phyloP scores from a whole-genome alignment of 2,113 vertebrate genomes.

The Dryoscopus gambensis region DNA sequence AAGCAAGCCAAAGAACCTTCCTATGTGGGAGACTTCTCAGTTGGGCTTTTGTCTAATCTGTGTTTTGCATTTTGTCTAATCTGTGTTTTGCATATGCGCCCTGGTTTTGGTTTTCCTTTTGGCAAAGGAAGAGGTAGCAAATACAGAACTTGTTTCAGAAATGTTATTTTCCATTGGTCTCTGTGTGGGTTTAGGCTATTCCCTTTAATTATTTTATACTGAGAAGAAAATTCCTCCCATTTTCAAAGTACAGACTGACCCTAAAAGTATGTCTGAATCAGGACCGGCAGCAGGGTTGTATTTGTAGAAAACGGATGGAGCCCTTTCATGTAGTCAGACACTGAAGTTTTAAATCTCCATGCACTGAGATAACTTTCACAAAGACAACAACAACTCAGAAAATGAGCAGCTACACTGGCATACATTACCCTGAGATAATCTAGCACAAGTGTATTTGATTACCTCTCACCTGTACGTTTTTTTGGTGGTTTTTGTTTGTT shows the following conservation, averaged over 20 bases:
- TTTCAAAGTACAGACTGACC: background rate
- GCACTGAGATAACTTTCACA: background rate
- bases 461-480: background rate
- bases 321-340: background rate
- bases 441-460: background rate
- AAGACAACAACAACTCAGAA: background rate
- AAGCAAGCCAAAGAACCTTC: background rate
- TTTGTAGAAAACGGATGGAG: background rate
- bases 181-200: background rate
- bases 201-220: background rate
- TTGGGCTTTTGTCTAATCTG: background rate
- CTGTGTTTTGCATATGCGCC: background rate
- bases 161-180: background rate
- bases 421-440: background rate
- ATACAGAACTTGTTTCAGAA: background rate
- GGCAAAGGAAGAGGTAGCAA: background rate
- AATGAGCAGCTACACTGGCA: background rate
- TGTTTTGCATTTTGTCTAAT: background rate
- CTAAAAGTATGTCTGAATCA: background rate
- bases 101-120: background rate
- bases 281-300: rapidly evolving
- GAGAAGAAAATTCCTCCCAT: background rate
- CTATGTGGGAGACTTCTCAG: background rate
- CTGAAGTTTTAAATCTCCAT: background rate
- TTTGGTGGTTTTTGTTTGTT: too few species aligned